Evolutionary conservation across 2,888 invertebrate species (phyloP).

Genomic region (Hipparchia sbordonii): DNA sequence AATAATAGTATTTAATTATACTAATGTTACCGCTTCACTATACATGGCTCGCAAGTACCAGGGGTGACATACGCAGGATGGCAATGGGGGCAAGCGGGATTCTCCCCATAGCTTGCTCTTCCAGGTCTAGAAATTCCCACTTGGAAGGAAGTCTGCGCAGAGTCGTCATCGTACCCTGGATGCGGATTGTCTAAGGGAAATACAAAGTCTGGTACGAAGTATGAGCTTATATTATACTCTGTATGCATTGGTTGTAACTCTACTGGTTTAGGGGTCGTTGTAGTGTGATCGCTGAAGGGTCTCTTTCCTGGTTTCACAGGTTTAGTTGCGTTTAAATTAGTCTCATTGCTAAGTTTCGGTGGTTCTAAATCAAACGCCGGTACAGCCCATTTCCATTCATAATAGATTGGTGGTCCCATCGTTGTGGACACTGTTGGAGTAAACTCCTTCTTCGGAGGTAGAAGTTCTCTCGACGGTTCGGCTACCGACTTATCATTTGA

Average conservation of each 20-base stretch:
- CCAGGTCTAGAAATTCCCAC: slow-evolving; percentile 77
- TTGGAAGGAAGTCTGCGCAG: slow-evolving; percentile 84
- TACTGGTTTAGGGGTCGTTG: slow-evolving; percentile 57
- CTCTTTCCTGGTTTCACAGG: slow-evolving; percentile 57
- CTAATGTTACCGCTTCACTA: slow-evolving; percentile 73
- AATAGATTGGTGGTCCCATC: slow-evolving; percentile 84
- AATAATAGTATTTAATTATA: not conserved
- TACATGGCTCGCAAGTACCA: slow-evolving; percentile 86
- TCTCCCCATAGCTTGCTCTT: slow-evolving; percentile 81
- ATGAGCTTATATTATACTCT: slow-evolving; percentile 83
- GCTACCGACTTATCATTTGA: slow-evolving; percentile 43
- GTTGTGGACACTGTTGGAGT: slow-evolving; percentile 72
- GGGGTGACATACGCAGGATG: slow-evolving; percentile 84
- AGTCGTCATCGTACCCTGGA: slow-evolving; percentile 81
- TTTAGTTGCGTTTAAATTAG: slow-evolving; percentile 54
- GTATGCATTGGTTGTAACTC: slow-evolving; percentile 62
- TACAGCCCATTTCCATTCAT: slow-evolving; percentile 86
- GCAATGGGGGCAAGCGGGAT: slow-evolving; percentile 84
- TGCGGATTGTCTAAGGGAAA: slow-evolving; percentile 84
- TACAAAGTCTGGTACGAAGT: slow-evolving; percentile 84
- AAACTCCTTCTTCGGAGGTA: slow-evolving; percentile 81
- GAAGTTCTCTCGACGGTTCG: slow-evolving; percentile 62
- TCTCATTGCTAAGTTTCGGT: slow-evolving; percentile 74
- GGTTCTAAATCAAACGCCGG: slow-evolving; percentile 83
- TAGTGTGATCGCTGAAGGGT: slow-evolving; percentile 63